Evolutionary conservation across 2,797 vertebrate genomes (phyloP).

Genomic region (Myiothlypis chrysogaster): DNA sequence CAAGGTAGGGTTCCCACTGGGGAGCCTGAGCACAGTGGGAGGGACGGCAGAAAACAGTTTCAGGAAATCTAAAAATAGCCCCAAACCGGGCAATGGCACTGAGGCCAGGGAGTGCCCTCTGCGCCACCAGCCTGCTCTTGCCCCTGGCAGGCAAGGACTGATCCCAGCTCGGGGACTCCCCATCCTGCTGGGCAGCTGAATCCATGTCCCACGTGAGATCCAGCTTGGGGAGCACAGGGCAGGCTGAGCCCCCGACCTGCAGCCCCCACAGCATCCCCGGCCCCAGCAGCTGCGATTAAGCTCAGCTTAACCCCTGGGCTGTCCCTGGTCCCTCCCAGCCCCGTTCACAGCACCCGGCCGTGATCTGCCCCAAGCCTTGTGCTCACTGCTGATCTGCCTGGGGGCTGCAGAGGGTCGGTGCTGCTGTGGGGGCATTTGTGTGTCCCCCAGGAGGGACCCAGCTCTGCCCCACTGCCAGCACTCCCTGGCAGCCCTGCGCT

Average conservation of each 20-base stretch:
- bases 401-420: neutral
- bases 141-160: accelerated
- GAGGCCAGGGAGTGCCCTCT: neutral
- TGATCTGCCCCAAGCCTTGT: accelerated
- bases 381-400: accelerated
- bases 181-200: neutral
- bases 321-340: neutral
- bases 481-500: neutral
- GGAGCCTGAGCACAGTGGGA: neutral
- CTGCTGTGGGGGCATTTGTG: neutral
- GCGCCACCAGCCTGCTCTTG: neutral
- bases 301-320: neutral
- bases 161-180: neutral
- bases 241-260: neutral
- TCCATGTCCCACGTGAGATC: neutral
- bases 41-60: neutral
- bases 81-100: neutral
- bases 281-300: neutral
- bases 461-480: neutral
- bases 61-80: constrained; percentile 38
- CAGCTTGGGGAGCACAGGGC: neutral
- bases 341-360: neutral
- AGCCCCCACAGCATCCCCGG: accelerated
- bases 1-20: constrained; percentile 36
- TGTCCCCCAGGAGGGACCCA: accelerated